Percentiles rank a stretch among this genome's conserved stretches.
Evolutionary conservation across 1,140 invertebrate species (phyloP).

Genomic region (Araneus ventricosus): DNA sequence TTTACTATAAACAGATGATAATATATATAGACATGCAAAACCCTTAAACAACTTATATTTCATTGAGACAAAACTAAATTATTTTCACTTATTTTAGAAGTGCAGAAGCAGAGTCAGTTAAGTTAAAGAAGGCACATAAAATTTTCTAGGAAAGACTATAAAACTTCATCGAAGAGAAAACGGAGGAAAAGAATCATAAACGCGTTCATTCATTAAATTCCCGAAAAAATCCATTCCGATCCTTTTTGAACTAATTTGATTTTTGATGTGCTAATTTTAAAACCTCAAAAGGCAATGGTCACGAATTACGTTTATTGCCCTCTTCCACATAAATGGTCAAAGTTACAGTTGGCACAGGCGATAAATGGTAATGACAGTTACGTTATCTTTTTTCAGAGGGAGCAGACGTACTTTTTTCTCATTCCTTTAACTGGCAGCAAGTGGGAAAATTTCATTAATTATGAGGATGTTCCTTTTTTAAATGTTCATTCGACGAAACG

Average conservation of each 20-base stretch:
- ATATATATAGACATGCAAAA: too few relatives aligned
- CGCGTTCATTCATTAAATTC: background rate
- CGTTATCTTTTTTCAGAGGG: background rate
- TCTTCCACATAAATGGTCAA: too few relatives aligned
- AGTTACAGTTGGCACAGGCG: too few relatives aligned
- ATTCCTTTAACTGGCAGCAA: background rate
- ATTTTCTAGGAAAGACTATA: too few relatives aligned
- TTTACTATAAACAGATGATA: too few relatives aligned
- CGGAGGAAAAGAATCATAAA: background rate
- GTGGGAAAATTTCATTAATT: background rate
- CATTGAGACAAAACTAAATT: too few relatives aligned
- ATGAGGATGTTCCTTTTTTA: background rate
- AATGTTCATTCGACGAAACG: background rate
- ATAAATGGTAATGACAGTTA: too few relatives aligned
- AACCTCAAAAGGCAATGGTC: conserved; percentile 41
- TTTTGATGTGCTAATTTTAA: conserved; percentile 24
- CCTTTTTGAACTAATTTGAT: conserved; percentile 47
- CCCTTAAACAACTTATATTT: too few relatives aligned
- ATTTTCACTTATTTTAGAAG: too few relatives aligned
- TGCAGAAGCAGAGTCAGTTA: too few relatives aligned
- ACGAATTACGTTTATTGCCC: conserved; percentile 40
- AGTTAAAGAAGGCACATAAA: too few relatives aligned
- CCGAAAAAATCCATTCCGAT: background rate
- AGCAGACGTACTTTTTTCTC: background rate
- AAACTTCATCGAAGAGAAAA: too few relatives aligned